Conservation (phyloP, 2,888 invertebrate species). For the Drosophila kuntzei region DNA sequence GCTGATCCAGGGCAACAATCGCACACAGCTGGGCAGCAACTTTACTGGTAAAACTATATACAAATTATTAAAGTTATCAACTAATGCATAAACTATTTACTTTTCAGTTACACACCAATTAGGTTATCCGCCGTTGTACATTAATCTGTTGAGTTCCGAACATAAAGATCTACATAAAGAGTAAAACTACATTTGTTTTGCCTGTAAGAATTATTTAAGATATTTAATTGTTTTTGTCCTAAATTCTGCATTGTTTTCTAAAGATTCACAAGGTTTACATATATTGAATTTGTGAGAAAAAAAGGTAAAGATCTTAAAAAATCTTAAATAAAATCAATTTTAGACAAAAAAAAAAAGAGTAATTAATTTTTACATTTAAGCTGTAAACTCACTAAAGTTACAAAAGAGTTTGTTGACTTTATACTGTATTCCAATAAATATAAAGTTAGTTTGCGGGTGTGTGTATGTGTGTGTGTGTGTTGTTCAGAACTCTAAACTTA, state of each 20-base stretch:
- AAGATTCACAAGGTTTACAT: not conserved
- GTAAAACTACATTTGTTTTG: not conserved
- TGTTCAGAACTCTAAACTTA: constrained; percentile 47
- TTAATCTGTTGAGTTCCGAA: constrained; percentile 27
- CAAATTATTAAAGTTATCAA: not conserved
- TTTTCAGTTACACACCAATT: constrained; percentile 38
- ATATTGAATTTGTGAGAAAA: not conserved
- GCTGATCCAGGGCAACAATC: constrained; percentile 38
- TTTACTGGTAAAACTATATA: constrained; percentile 47
- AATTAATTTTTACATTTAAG: not conserved
- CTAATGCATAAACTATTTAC: not conserved
- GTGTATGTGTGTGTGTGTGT: constrained; percentile 9
- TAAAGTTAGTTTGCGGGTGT: constrained; percentile 9
- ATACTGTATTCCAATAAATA: constrained; percentile 18
- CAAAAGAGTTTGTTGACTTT: constrained; percentile 1
- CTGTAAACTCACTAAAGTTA: not conserved
- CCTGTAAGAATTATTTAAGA: constrained; percentile 5
- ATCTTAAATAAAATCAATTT: constrained; percentile 17
- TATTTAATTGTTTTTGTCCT: constrained; percentile 19
- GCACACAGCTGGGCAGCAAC: constrained; percentile 20
- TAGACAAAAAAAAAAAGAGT: constrained; percentile 10
- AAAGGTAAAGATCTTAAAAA: not conserved
- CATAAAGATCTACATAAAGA: not conserved
- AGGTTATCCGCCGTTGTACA: constrained; percentile 38
- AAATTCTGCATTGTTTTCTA: constrained; percentile 7